These are phyloP conservation scores for Pangasius larnaudii DNA, from an alignment of 2,797 vertebrate genomes.

Conservation along the genomic window DNA sequence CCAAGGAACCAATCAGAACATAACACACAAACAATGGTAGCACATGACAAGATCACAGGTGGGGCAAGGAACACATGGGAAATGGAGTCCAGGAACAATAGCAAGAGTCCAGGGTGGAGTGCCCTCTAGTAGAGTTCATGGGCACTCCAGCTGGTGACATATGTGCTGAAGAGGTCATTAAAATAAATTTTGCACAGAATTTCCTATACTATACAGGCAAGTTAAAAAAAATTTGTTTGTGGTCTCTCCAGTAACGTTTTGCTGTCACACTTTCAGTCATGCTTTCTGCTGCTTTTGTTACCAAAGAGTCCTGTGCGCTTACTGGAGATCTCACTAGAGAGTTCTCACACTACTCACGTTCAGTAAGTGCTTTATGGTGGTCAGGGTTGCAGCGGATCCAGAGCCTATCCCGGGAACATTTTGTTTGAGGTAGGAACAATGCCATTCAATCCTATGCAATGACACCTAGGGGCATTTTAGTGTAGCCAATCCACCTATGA, in stretches of 20 bases:
- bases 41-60: too few relatives aligned
- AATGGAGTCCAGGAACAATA: too few relatives aligned
- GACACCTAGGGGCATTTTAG: background rate
- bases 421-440: background rate
- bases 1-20: too few relatives aligned
- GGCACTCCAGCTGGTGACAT: too few relatives aligned
- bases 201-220: background rate
- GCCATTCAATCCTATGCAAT: background rate
- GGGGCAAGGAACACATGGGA: too few relatives aligned
- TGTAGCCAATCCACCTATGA: background rate
- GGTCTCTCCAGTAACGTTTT: background rate
- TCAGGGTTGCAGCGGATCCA: background rate
- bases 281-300: background rate
- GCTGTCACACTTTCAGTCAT: background rate
- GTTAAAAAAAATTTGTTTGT: background rate
- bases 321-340: background rate
- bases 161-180: background rate
- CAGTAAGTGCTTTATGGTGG: constrained; percentile 15
- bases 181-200: background rate
- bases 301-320: background rate
- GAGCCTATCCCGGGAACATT: background rate
- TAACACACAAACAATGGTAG: too few relatives aligned
- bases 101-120: too few relatives aligned
- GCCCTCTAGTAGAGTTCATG: too few relatives aligned
- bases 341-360: background rate